Base-by-base conservation (phyloP, 2,797 vertebrate genomes). In the Centroberyx gerrardi region DNA sequence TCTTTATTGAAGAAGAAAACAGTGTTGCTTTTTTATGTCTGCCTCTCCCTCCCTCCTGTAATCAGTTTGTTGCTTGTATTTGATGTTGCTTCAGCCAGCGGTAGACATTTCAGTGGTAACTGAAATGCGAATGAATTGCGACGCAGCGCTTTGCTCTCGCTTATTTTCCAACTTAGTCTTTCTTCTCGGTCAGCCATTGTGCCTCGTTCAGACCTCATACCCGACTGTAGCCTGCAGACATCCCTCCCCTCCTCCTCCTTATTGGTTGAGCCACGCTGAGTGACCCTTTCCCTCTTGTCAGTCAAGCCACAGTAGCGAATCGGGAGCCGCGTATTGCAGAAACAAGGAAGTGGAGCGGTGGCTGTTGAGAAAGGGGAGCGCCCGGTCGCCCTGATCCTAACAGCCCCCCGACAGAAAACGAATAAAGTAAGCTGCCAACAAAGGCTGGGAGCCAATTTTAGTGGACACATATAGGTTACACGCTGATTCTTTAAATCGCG, bases 211-310 rank as follows among this genome's bases (percentile, higher is more conserved):
- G 73, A 80, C 90, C 86, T 83, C 80, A 67, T 77, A 81, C 81
- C 82, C 67, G 51, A 78, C 86, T 82, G 86, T 89, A 79, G 86
- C 87, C 83, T 80, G 86, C 87, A 91, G 85, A 90, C 81, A 69
- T 84, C 76, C 86, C 62, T 82, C 80, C 86, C 82, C 81, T 86
- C 69, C 68, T 80, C 68, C 74, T 83, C 70, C 28, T 81, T 74
- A 94, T 94, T 95, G 94, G 94, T 78, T 88, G 38, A 62, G 64
- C 76, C 61, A 66, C 27, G 78, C 81, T 69, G 85, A 79, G 78
- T 89, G 84, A 90, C 80, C 84, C 87, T 83, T 83, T 89, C 82
- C 72, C 88, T 74, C 68, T 70, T 88, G 92, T 81, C 90, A 91
- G 77, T 91, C 86, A 86, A 81, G 76, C 48, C 73, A 46, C 31